Evolutionary conservation across 2,888 invertebrate genomes (phyloP).

Genomic region (Pyrocoelia pectoralis): DNA sequence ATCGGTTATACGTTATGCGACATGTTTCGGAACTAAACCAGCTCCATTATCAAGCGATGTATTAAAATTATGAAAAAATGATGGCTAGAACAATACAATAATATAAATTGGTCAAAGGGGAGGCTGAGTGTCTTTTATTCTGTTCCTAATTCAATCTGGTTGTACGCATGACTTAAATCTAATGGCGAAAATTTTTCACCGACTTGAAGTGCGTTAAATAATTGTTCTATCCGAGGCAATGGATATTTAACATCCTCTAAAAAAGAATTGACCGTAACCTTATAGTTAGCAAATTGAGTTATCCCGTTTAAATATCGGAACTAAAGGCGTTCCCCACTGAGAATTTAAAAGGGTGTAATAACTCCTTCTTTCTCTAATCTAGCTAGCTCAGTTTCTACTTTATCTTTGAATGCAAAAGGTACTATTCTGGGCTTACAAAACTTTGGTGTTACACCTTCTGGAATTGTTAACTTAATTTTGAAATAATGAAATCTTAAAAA

Average conservation of each 20-base stretch:
- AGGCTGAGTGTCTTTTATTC: no score
- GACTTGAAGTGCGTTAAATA: constrained; percentile 13
- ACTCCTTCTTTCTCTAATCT: background rate
- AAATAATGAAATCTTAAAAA: constrained; percentile 1
- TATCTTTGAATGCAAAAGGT: constrained; percentile 2
- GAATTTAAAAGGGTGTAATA: background rate
- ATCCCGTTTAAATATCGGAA: background rate
- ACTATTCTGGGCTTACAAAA: constrained; percentile 2
- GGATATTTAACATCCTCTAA: no score
- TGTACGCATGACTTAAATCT: constrained; percentile 47
- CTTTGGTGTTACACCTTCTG: background rate
- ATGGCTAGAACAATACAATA: no score
- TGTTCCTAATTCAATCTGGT: no score
- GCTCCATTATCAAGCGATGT: no score
- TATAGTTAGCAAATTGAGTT: constrained; percentile 2
- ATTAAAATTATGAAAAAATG: no score
- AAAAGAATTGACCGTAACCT: constrained; percentile 4
- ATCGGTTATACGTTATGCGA: no score
- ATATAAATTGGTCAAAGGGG: no score
- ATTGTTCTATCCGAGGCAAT: constrained; percentile 46
- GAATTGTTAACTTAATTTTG: constrained; percentile 1
- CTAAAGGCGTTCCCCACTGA: no score
- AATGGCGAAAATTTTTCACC: constrained; percentile 19
- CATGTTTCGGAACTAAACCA: no score
- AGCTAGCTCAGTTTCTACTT: constrained; percentile 3